Evolutionary conservation across 35 echinoderm and acorn worm species (phyloP), one percentile per base, ranked within the genome.

Genomic region (Chiridota heheva): DNA sequence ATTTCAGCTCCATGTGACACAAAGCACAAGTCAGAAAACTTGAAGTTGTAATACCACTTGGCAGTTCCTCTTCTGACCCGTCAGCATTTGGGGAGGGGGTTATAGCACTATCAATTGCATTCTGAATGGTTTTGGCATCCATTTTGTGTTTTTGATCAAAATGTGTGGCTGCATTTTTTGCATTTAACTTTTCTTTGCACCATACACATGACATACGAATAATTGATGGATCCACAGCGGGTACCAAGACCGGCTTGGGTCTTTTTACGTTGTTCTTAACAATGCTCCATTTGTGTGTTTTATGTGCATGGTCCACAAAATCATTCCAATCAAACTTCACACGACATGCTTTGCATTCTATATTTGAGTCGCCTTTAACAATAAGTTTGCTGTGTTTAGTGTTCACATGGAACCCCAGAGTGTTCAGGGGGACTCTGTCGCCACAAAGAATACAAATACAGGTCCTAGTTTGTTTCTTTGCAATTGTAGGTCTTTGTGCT

Each of bases 361-460:
- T 78, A 33, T 43, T 62, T 20, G 75, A 36, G 42, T 78, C 62
- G 7, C 75, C 75, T 62, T 78, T 78, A 16, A 78, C 75, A 30
- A 78, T 78, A 22, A 78, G 55, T 40, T 78, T 78, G 42, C 75
- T 78, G 29, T 78, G 75, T 28, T 28, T 24, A 58, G 31, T 40
- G 39, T 78, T 78, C 17, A 78, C 75, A 78, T 78, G 75, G 10
- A 78, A 8, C 32, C 75, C 75, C 55, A 78, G 34, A 1, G 75
- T 78, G 35, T 57, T 78, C 7, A 78, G 53, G n/a, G 51, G 40
- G 20, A 78, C 75, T 57, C 58, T 78, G 18, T 78, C 75, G 12
- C 75, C 75, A 78, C 75, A 78, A 20, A 78, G 75, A 28, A 78
- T 78, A 61, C 75, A 78, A 49, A 60, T 78, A 42, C 75, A 78